A percentile compares a stretch with the other conserved stretches of the same genome.
phyloP scores from a whole-genome alignment of 2,113 vertebrate species.

The Chloropsis hardwickii region DNA sequence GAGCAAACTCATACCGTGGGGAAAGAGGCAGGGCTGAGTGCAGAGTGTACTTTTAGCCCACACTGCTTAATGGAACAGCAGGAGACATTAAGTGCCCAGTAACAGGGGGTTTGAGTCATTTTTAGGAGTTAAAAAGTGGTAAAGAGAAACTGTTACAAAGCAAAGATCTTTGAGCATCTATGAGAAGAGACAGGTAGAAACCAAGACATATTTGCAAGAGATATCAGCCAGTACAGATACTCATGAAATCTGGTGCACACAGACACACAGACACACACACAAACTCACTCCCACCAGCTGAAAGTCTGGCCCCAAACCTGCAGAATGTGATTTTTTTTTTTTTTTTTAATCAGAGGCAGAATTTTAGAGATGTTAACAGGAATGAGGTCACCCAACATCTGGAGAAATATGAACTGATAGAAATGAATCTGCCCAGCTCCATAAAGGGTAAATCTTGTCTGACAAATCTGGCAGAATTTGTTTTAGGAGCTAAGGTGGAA shows the following conservation, averaged over 20 bases:
- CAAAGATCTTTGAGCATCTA: neutral
- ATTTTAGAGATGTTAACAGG: neutral
- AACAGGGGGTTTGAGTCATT: neutral
- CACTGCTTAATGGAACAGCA: neutral
- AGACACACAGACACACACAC: neutral
- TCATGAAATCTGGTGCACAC: neutral
- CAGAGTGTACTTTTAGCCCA: neutral
- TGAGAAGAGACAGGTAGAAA: neutral
- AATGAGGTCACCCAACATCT: constrained; percentile 41
- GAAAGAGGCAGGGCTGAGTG: neutral
- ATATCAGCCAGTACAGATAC: neutral
- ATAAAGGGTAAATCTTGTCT: constrained; percentile 46
- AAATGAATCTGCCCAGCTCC: constrained; percentile 18
- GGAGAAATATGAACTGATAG: constrained; percentile 53
- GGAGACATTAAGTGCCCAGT: neutral
- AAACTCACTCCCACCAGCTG: neutral
- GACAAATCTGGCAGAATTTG: constrained; percentile 46
- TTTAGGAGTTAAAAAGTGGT: neutral
- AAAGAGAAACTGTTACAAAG: neutral
- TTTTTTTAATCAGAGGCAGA: neutral
- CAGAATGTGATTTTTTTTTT: neutral
- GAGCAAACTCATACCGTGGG: neutral
- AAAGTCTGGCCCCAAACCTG: neutral
- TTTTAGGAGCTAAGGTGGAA: constrained; percentile 48
- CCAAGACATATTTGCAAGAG: neutral